Conservation (phyloP, 2,797 vertebrate genomes). For the Rhabdomys pumilio region DNA sequence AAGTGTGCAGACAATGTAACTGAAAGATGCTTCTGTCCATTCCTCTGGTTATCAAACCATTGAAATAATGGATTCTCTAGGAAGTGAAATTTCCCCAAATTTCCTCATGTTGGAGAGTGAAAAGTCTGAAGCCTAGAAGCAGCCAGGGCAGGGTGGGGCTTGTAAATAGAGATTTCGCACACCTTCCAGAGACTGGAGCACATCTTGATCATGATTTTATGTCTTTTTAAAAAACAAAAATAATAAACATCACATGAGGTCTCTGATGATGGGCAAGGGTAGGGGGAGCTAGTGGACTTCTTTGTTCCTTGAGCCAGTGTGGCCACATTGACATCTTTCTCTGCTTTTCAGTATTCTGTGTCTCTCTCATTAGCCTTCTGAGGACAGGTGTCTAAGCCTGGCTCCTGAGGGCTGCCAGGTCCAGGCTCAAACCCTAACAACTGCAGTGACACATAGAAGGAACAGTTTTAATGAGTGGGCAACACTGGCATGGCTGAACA, state of each 20-base stretch:
- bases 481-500: not conserved
- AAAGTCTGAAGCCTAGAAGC: not conserved
- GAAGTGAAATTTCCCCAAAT: not conserved
- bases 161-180: not conserved
- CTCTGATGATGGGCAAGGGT: too few relatives aligned
- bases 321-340: not conserved
- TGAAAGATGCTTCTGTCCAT: not conserved
- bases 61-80: not conserved
- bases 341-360: not conserved
- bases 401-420: not conserved
- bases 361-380: not conserved
- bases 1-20: not conserved
- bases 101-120: not conserved
- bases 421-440: not conserved
- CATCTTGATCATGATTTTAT: not conserved
- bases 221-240: too few relatives aligned
- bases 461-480: not conserved
- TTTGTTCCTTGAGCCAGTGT: not conserved
- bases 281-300: not conserved
- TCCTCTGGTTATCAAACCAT: not conserved
- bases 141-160: not conserved
- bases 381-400: not conserved
- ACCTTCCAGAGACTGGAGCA: not conserved
- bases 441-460: not conserved
- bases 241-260: not conserved